These are phyloP conservation scores for Crotophaga sulcirostris DNA, from an alignment of 2,113 vertebrate genomes.

Conservation along the genomic window DNA sequence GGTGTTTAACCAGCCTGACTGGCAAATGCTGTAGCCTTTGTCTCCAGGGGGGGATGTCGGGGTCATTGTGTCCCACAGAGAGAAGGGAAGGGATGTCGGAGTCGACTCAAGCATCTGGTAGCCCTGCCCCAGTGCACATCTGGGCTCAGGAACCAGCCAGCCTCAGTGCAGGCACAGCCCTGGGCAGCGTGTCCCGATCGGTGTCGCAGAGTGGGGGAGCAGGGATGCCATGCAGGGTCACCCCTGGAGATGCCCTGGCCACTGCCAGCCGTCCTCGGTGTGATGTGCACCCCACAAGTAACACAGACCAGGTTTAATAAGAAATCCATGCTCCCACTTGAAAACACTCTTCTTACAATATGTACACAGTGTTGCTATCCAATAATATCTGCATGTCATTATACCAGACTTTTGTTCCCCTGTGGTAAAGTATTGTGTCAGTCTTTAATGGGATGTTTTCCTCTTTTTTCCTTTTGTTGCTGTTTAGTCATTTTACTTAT, in stretches of 20 bases:
- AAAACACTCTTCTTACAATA: background rate
- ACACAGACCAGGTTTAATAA: background rate
- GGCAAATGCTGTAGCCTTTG: background rate
- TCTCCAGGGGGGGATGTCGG: background rate
- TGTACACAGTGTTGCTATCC: background rate
- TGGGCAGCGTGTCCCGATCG: accelerated
- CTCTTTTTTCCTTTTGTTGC: background rate
- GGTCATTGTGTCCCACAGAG: background rate
- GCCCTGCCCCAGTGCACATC: background rate
- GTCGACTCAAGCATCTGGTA: background rate
- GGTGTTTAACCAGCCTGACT: background rate
- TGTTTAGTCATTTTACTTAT: background rate
- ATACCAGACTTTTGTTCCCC: background rate
- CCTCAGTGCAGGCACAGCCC: background rate
- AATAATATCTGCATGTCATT: background rate
- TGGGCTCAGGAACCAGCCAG: background rate
- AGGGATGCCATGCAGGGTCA: background rate
- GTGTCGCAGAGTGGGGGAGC: background rate
- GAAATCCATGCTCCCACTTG: background rate
- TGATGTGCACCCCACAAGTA: background rate
- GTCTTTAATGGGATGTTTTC: background rate
- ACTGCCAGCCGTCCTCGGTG: background rate
- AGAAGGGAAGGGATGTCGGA: background rate
- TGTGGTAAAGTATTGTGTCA: background rate
- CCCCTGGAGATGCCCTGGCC: background rate